Evolutionary conservation across 2,888 invertebrate species (phyloP).

Genomic region (Formica aserva): DNA sequence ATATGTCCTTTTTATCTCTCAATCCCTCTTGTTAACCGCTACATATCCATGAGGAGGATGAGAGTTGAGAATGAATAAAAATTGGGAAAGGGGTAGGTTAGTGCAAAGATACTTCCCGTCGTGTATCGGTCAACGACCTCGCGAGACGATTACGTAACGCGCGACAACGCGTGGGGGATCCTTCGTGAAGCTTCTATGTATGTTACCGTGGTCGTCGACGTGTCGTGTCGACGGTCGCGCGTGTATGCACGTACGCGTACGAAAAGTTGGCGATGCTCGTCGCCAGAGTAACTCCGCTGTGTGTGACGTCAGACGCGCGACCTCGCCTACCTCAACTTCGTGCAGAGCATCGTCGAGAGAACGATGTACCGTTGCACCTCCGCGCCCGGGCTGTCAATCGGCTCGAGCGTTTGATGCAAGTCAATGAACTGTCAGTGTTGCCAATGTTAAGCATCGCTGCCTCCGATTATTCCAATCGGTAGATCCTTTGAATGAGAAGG

Average conservation of each 20-base stretch:
- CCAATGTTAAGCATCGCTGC: conserved; percentile 68
- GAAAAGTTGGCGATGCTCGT: conserved; percentile 68
- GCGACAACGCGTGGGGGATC: conserved; percentile 65
- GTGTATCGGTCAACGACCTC: conserved; percentile 84
- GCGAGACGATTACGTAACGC: conserved; percentile 75
- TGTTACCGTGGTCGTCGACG: conserved; percentile 56
- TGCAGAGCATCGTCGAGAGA: conserved; percentile 72
- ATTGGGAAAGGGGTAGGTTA: conserved; percentile 73
- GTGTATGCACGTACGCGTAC: conserved; percentile 68
- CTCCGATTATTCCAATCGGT: conserved; percentile 30
- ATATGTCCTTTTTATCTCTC: neutral
- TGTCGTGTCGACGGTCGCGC: conserved; percentile 51
- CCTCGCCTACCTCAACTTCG: conserved; percentile 85
- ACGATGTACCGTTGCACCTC: conserved; percentile 77
- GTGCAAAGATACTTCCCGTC: conserved; percentile 78
- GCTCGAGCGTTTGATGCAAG: conserved; percentile 72
- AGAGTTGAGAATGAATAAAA: conserved; percentile 54
- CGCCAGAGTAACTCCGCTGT: conserved; percentile 72
- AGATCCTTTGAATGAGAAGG: neutral
- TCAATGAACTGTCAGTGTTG: conserved; percentile 77
- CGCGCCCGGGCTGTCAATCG: conserved; percentile 77
- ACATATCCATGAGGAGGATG: neutral
- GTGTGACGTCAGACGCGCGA: conserved; percentile 81
- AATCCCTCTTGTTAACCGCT: neutral
- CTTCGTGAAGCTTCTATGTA: conserved; percentile 52